Evolutionary conservation across 2,113 vertebrate species (phyloP).

Genomic region (Gymnorhina tibicen): DNA sequence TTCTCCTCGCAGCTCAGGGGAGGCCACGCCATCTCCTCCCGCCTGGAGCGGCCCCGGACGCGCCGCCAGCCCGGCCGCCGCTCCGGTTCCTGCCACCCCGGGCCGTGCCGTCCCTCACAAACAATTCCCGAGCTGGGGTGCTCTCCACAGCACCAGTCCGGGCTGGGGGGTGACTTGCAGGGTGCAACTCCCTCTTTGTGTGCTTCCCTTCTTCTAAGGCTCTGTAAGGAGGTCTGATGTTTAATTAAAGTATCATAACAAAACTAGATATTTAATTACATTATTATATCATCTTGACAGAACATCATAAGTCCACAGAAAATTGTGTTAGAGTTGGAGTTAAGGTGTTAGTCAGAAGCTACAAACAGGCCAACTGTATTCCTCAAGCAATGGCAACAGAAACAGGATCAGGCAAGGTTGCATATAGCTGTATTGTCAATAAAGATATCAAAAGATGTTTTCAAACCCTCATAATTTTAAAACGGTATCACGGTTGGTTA

Average conservation of each 20-base stretch:
- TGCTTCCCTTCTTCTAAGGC: background rate
- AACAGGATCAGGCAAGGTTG: background rate
- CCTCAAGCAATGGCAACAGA: background rate
- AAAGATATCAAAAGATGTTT: background rate
- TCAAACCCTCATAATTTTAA: background rate
- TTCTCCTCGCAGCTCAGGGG: background rate
- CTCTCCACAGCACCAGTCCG: background rate
- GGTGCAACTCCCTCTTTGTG: background rate
- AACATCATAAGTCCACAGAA: background rate
- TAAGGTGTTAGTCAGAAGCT: background rate
- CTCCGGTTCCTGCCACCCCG: rapidly evolving
- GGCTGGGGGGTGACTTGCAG: no score
- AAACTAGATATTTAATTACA: background rate
- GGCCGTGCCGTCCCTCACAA: background rate
- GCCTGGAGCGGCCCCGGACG: background rate
- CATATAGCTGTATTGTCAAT: background rate
- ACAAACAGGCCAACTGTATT: background rate
- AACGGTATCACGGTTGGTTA: background rate
- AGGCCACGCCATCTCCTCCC: background rate
- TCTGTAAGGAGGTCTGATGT: background rate
- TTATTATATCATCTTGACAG: background rate
- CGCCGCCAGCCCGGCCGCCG: background rate
- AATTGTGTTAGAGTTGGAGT: background rate
- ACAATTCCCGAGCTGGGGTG: rapidly evolving
- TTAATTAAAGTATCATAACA: background rate